Evolutionary conservation across 1,140 invertebrate species (phyloP).

Genomic region (Chironomus tepperi): DNA sequence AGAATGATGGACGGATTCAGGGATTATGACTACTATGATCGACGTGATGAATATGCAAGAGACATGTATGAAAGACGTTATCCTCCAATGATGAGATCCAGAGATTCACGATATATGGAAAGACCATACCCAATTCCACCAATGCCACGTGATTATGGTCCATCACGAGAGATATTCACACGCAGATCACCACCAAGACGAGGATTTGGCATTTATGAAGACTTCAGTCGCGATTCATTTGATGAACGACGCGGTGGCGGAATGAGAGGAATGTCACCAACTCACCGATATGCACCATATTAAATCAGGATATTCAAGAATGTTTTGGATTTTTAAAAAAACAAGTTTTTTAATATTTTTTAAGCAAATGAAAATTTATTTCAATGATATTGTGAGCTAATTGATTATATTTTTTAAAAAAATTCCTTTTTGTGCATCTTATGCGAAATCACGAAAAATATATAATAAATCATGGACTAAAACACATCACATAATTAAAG

Average conservation of each 20-base stretch:
- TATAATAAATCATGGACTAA: not conserved
- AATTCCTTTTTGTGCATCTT: not conserved
- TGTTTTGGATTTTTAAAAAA: not conserved
- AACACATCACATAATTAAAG: not conserved
- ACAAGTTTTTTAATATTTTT: not conserved
- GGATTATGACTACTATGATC: constrained; percentile 77
- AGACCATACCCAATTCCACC: constrained; percentile 54
- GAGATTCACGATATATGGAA: constrained; percentile 56
- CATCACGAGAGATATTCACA: constrained; percentile 57
- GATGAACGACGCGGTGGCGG: constrained; percentile 74
- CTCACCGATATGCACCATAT: constrained; percentile 71
- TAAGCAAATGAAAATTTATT: not conserved
- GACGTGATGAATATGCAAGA: constrained; percentile 63
- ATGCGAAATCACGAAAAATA: not conserved
- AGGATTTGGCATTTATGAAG: constrained; percentile 63
- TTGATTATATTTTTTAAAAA: not conserved
- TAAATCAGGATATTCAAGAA: constrained; percentile 42
- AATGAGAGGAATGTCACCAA: constrained; percentile 62
- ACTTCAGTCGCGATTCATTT: constrained; percentile 74
- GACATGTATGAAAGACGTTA: constrained; percentile 72
- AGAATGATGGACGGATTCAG: constrained; percentile 78
- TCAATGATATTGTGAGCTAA: not conserved
- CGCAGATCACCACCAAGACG: constrained; percentile 54
- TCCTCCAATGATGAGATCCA: constrained; percentile 52
- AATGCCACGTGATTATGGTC: constrained; percentile 44